Evolutionary conservation across 2,797 vertebrate genomes (phyloP).

Genomic region (Chaenodraco wilsoni): DNA sequence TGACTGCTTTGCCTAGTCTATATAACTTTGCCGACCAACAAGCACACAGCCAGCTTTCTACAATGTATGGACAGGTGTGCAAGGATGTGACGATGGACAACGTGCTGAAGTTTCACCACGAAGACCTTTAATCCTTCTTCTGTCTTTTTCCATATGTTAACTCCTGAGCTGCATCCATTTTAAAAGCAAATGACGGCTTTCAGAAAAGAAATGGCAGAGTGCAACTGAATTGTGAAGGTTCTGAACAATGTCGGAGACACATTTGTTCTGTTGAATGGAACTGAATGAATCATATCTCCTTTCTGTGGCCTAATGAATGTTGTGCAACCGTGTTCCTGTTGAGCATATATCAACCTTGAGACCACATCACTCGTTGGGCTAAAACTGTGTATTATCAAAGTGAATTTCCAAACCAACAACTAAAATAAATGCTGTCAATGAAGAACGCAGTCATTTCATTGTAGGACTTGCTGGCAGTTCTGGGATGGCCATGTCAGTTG

Average conservation of each 20-base stretch:
- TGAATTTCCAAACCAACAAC: not conserved
- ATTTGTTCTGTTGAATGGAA: not conserved
- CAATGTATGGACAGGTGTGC: not conserved
- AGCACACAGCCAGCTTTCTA: not conserved
- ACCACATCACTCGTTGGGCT: not conserved
- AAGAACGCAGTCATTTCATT: not conserved
- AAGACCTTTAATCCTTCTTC: not conserved
- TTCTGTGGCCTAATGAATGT: not conserved
- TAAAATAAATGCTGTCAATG: not conserved
- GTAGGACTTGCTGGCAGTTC: not conserved
- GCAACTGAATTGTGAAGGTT: conserved; percentile 1
- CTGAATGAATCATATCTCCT: not conserved
- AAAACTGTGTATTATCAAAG: not conserved
- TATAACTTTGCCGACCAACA: not conserved
- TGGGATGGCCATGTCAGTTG: not conserved
- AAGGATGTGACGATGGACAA: not conserved
- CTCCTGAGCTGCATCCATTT: not conserved
- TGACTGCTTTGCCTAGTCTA: not conserved
- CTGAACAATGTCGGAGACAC: not conserved
- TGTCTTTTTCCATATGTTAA: not conserved
- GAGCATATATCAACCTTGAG: not conserved
- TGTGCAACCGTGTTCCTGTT: not conserved
- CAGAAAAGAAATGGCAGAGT: conserved; percentile 6
- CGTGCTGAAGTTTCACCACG: not conserved
- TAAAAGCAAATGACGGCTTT: not conserved